Percentiles rank a stretch among this genome's conserved stretches.
Conservation (phyloP, 2,797 vertebrate species). For the Anguilla obscura region DNA sequence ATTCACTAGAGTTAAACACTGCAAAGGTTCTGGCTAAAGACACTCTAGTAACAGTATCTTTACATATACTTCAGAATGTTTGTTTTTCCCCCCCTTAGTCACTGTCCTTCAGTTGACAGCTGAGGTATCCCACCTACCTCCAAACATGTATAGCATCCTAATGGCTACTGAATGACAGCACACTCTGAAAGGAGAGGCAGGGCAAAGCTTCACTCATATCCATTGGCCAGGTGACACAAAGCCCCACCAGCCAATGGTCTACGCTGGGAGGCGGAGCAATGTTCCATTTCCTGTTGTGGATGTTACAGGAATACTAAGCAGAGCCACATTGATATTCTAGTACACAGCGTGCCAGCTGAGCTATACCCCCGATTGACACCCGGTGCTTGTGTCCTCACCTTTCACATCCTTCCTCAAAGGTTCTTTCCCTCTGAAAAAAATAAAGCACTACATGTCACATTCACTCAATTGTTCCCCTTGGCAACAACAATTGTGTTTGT, state of each 20-base stretch:
- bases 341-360: conserved; percentile 24
- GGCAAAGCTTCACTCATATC: neutral
- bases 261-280: neutral
- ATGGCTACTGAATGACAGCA: conserved; percentile 28
- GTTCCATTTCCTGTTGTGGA: conserved; percentile 19
- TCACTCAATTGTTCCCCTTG: conserved; percentile 9
- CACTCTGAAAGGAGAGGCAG: neutral
- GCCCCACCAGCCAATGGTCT: conserved; percentile 20
- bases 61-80: neutral
- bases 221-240: conserved; percentile 27
- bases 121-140: conserved; percentile 28
- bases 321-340: conserved; percentile 35
- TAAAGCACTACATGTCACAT: conserved; percentile 22
- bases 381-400: conserved; percentile 23
- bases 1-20: neutral
- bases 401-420: conserved; percentile 23
- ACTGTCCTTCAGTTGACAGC: conserved; percentile 40
- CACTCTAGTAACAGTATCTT: neutral
- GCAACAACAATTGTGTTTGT: neutral
- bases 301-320: conserved; percentile 27
- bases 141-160: conserved; percentile 32
- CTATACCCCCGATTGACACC: conserved; percentile 13
- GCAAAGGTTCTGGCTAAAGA: neutral
- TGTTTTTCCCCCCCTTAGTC: conserved; percentile 31
- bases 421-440: conserved; percentile 20